A percentile compares a stretch with the other conserved stretches of the same genome.
These are phyloP conservation scores for Propithecus deckenii DNA, from an alignment of 2,797 vertebrate genomes.

Conservation along the genomic window DNA sequence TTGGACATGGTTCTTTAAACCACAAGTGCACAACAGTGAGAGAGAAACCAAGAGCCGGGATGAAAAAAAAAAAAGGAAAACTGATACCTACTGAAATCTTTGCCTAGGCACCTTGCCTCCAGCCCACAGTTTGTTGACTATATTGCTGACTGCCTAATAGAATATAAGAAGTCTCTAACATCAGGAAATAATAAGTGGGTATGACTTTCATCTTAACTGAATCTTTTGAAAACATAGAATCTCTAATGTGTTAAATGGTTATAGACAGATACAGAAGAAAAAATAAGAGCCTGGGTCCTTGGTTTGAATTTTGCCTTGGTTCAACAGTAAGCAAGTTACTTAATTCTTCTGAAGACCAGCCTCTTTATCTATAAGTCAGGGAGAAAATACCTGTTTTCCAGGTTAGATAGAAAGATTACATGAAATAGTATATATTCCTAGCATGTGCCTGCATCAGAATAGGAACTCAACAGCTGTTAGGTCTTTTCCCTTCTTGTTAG, in stretches of 20 bases:
- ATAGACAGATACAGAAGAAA: background rate
- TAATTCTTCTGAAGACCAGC: background rate
- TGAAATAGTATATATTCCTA: conserved; percentile 1
- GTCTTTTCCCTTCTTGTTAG: conserved; percentile 8
- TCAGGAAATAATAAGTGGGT: background rate
- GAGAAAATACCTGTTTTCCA: background rate
- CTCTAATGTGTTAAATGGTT: background rate
- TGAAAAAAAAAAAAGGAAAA: background rate
- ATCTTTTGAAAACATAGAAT: background rate
- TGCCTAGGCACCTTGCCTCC: background rate
- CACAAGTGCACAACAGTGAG: background rate
- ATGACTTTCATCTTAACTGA: background rate
- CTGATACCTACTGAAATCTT: background rate
- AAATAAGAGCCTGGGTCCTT: background rate
- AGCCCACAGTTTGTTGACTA: background rate
- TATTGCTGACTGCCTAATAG: background rate
- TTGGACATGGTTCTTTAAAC: conserved; percentile 1
- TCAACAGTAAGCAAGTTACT: background rate
- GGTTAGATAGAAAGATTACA: background rate
- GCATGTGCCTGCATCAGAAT: background rate
- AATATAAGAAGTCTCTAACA: background rate
- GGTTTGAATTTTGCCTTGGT: conserved; percentile 22
- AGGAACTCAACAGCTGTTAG: background rate
- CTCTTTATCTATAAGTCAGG: background rate
- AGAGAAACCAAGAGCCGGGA: background rate